A percentile compares a stretch with the other conserved stretches of the same genome.
Evolutionary conservation across 2,888 invertebrate species (phyloP).

Genomic region (Cetonia aurata): DNA sequence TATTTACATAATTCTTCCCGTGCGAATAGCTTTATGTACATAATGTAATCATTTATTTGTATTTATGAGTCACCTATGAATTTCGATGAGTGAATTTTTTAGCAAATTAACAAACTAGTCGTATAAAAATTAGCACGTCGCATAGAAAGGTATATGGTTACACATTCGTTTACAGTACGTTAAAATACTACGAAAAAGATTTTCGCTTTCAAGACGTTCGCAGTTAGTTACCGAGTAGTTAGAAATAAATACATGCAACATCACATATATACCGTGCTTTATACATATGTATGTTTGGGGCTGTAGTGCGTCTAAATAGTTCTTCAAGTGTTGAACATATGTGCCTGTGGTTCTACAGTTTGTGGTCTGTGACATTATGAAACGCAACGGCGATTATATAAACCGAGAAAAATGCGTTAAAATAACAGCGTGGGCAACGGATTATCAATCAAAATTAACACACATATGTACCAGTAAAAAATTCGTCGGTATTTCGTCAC

Average conservation of each 20-base stretch:
- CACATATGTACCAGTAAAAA: not conserved
- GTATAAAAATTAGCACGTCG: constrained; percentile 33
- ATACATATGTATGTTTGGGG: not conserved
- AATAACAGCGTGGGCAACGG: constrained; percentile 14
- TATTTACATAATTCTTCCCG: constrained; percentile 21
- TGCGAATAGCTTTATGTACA: constrained; percentile 27
- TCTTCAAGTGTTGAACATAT: constrained; percentile 37
- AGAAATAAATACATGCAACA: constrained; percentile 1
- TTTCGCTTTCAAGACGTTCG: constrained; percentile 13
- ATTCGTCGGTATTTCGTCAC: not conserved
- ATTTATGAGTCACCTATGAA: constrained; percentile 39
- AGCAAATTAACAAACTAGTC: constrained; percentile 34
- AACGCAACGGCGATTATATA: constrained; percentile 11
- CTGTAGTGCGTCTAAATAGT: not conserved
- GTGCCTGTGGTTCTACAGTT: constrained; percentile 25
- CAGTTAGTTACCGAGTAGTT: constrained; percentile 7
- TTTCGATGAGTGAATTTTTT: constrained; percentile 31
- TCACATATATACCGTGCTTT: no score
- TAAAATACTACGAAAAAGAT: constrained; percentile 22
- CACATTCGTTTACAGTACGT: constrained; percentile 10
- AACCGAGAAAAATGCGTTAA: constrained; percentile 18
- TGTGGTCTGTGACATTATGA: constrained; percentile 15
- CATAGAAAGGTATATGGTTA: constrained; percentile 2
- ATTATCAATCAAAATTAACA: constrained; percentile 18
- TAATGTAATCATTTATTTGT: constrained; percentile 39